These are phyloP conservation scores for Rhynchotus rufescens DNA, from an alignment of 2,797 vertebrate genomes.

Conservation along the genomic window DNA sequence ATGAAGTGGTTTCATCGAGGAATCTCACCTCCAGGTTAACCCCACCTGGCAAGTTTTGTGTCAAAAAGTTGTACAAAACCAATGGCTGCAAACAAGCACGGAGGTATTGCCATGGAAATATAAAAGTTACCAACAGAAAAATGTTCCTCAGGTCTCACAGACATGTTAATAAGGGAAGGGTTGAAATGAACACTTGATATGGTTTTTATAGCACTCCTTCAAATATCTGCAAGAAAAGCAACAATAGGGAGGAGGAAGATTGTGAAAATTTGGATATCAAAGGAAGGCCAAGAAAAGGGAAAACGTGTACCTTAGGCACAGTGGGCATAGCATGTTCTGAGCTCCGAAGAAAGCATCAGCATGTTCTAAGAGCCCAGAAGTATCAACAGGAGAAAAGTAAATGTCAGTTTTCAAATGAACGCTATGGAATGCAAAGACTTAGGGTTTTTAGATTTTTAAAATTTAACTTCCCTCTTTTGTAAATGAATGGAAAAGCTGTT, in stretches of 20 bases:
- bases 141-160: neutral
- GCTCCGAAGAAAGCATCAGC: neutral
- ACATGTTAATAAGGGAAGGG: neutral
- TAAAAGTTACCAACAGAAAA: neutral
- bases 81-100: neutral
- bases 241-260: neutral
- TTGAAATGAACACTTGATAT: neutral
- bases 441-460: neutral
- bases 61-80: neutral
- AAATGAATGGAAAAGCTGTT: neutral
- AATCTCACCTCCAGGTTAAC: neutral
- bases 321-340: neutral
- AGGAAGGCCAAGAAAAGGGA: neutral
- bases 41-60: neutral
- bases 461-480: neutral
- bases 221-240: neutral
- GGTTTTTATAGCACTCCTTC: neutral
- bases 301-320: neutral
- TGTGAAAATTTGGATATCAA: neutral
- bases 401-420: neutral
- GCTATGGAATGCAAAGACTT: neutral
- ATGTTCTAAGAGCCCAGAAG: neutral
- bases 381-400: neutral
- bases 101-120: neutral
- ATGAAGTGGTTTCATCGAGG: neutral